phyloP scores from a whole-genome alignment of 2,113 vertebrate genomes.

The Cercocebus atys region DNA sequence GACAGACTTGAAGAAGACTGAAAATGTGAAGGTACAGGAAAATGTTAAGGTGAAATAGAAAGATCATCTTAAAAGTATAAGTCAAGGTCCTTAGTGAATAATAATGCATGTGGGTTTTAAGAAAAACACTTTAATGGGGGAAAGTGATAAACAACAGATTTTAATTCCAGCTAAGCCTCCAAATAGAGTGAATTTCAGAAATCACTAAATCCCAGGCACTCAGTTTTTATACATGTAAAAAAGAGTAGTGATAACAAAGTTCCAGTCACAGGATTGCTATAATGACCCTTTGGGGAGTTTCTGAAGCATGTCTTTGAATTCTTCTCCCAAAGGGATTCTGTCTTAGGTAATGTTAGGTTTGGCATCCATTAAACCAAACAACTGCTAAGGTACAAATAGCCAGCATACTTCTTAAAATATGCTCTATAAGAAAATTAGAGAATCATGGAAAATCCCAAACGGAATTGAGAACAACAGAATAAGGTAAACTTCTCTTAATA shows the following conservation, averaged over 20 bases:
- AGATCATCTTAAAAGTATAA: slow-evolving; percentile 16
- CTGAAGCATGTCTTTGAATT: background rate
- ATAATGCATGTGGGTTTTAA: background rate
- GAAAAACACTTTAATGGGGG: background rate
- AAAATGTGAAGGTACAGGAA: background rate
- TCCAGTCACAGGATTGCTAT: background rate
- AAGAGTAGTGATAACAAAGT: background rate
- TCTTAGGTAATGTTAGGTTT: background rate
- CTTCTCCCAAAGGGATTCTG: background rate
- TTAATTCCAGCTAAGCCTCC: background rate
- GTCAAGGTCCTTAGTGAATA: background rate
- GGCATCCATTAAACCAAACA: background rate
- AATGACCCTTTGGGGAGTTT: background rate
- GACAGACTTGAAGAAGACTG: background rate
- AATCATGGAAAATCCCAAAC: background rate
- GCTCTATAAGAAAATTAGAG: background rate
- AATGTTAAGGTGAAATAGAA: background rate
- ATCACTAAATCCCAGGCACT: background rate
- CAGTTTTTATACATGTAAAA: background rate
- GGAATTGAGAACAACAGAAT: background rate
- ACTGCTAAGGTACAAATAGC: background rate
- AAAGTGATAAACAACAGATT: background rate
- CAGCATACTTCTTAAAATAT: background rate
- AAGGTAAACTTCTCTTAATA: background rate
- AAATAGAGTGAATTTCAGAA: background rate